Evolutionary conservation across 2,113 vertebrate species (phyloP).

Genomic region (Phalacrocorax pelagicus): DNA sequence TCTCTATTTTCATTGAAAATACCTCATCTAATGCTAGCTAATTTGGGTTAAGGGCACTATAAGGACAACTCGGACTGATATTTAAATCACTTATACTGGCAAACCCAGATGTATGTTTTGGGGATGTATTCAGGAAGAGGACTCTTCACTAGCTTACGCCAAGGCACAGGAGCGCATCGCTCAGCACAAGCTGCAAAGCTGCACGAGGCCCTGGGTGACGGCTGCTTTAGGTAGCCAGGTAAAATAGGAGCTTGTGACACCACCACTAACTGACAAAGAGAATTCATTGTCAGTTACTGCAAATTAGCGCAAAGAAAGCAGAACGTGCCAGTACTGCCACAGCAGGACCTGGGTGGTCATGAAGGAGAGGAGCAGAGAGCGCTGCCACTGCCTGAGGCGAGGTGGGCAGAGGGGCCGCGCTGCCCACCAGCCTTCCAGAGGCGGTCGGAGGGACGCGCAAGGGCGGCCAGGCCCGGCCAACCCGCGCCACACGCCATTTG

Average conservation of each 20-base stretch:
- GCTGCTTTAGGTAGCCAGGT: background rate
- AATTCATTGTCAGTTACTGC: rapidly evolving
- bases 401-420: no score
- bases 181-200: background rate
- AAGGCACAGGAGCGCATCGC: background rate
- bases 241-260: background rate
- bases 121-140: rapidly evolving
- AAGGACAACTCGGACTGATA: rapidly evolving
- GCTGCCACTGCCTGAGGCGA: background rate
- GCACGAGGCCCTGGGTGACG: background rate
- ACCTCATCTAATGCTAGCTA: no score
- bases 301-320: rapidly evolving
- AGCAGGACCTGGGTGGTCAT: rapidly evolving
- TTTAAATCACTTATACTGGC: no score
- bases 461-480: no score
- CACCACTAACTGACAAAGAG: rapidly evolving
- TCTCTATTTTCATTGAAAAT: rapidly evolving
- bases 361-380: background rate
- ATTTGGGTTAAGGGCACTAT: background rate
- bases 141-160: background rate
- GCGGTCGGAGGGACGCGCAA: background rate
- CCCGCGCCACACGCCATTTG: no score
- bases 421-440: background rate
- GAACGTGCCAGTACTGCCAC: background rate
- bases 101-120: rapidly evolving